These are phyloP conservation scores for Barypeithes pellucidus DNA, from an alignment of 2,888 invertebrate genomes.

Conservation along the genomic window DNA sequence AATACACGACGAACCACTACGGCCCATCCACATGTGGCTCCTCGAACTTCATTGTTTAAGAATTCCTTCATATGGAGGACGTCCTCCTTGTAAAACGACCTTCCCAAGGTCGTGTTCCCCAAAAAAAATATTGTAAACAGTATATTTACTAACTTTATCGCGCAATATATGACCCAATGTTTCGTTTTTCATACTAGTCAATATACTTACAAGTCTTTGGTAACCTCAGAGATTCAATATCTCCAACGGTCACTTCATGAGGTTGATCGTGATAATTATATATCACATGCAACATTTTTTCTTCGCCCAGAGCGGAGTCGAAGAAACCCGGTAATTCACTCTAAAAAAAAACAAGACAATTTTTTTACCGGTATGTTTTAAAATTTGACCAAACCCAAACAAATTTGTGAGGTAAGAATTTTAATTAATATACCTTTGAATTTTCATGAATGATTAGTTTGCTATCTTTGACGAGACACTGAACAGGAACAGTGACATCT, in stretches of 20 bases:
- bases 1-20: no score
- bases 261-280: slow-evolving; percentile 87
- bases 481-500: slow-evolving; percentile 95
- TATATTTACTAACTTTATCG: no score
- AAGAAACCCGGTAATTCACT: slow-evolving; percentile 96
- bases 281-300: slow-evolving; percentile 88
- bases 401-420: no score
- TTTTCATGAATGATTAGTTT: slow-evolving; percentile 87
- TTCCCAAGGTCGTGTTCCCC: no score
- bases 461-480: slow-evolving; percentile 95
- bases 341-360: slow-evolving; percentile 72
- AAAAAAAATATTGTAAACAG: no score
- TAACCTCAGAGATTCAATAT: slow-evolving; percentile 86
- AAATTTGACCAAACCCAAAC: no score
- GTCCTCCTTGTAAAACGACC: no score
- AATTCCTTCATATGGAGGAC: no score
- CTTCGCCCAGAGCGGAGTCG: slow-evolving; percentile 95
- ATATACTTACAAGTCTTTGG: slow-evolving; percentile 79
- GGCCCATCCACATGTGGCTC: no score
- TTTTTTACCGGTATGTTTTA: no score
- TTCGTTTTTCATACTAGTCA: not conserved
- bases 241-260: slow-evolving; percentile 86
- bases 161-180: no score
- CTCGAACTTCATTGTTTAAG: no score
- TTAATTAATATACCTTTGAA: slow-evolving; percentile 80